Base-by-base conservation (phyloP, 2,113 vertebrate genomes). In the Muntiacus reevesi region DNA sequence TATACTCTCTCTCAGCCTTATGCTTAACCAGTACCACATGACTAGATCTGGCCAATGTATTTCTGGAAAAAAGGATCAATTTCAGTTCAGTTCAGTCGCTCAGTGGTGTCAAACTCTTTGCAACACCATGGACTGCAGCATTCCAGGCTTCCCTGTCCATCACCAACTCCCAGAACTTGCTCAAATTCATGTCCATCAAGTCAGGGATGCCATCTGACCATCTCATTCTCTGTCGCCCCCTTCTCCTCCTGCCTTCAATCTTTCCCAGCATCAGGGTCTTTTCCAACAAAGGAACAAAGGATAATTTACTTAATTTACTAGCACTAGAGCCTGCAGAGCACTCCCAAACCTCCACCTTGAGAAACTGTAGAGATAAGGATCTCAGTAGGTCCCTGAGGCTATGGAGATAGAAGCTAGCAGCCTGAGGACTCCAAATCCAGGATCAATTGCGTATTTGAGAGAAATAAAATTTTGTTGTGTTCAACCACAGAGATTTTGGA, bases 401-500 rank as follows among this genome's bases (percentile, higher is more conserved):
- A 57, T n/a, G 81, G 81, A 91, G 23, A 55, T 6, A 6, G 36
- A 64, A 30, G 12, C 45, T 4, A 27, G 16, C 3, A 13, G 1
- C 9, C 43, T 6, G 13, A 97, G 16, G 11, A 91, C 27, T 60
- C 28, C 45, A 82, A 27, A 50, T 1, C 10, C 81, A 60, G 14
- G 13, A 3, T 15, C 15, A 12, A 82, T 30, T 87, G 5, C 67
- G 2, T 47, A 9, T 57, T 87, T 52, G 19, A 87, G 47, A 25
- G n/a, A 87, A 95, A 87, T 33, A 74, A 74, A 59, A 11, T 78
- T 96, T 19, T 60, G 17, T 36, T 82, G 13, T 81, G 25, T 74
- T 82, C 88, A 89, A 7, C 23, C 19, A 93, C 60, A 67, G 30
- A 97, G 19, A 82, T 81, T 91, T 84, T 8, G 19, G 25, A 92